Evolutionary conservation across 2,113 vertebrate species (phyloP), one percentile per base, ranked within the genome.

Genomic region (Paramisgurnus dabryanus): DNA sequence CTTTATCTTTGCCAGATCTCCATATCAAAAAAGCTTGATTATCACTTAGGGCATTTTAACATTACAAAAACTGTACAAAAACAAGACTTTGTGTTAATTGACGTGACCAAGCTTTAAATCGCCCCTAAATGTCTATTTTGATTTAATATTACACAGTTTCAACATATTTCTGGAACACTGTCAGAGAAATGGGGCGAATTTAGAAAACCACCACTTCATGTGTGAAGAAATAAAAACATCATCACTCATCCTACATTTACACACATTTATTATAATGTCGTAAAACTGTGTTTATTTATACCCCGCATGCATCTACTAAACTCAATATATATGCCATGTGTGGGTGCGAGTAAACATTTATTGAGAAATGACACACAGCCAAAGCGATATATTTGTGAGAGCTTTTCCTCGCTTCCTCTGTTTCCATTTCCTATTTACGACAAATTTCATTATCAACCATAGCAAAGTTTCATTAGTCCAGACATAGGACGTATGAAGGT

Each of bases 311-410:
- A 43, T 8, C 34, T 6, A 9, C 5, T 43, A 72, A 34, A 72
- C 70, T 60, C 39, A 73, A 73, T 73, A 60, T 73, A 60, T 60
- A 43, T 60, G 10, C 53, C 6, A 8, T 43, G 53, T 12, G 53
- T 58, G 39, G 9, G 55, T 60, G 50, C 2, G 70, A 41, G 70
- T 22, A 73, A 73, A 73, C 39, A 73, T 60, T 22, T 43, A 60
- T 73, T 60, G 55, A 43, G 39, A 43, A 73, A 73, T 73, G 9
- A 18, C 70, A 71, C 68, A 57, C 34, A 57, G n/a, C 34, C n/a
- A 27, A 73, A 41, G 43, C 17, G 43, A 45, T 43, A 7, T 3
- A 43, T 73, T 70, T 17, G 7, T 4, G 0, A 58, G 53, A 55
- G 53, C 12, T 6, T n/a, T 58, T 8, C 8, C 5, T 45, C 8